Base-by-base conservation (phyloP, 1,140 invertebrate genomes). In the Drosophila cardini region DNA sequence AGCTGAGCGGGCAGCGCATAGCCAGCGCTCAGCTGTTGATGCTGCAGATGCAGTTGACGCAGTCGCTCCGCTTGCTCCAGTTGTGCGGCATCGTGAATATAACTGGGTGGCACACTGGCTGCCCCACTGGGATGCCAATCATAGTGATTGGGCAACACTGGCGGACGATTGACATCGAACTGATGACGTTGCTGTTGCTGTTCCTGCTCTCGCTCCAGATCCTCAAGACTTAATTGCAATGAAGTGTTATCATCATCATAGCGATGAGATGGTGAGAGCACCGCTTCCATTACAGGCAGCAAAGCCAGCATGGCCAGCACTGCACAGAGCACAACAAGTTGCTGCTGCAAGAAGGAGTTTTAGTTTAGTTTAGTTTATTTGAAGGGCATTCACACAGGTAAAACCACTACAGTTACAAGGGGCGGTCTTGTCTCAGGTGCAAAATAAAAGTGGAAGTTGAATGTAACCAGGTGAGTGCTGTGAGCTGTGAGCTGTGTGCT, bases 81-180 rank as follows among this genome's bases (percentile, higher is more conserved):
- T 9, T 77, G 72, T 15, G 84, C 84, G 10, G 77, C 84, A 34
- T 83, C 73, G 11, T 74, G 84, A 0, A 87, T 57, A 7, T 89
- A 87, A 32, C 72, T 87, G 11, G 84, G 76, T 32, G 84, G 84
- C 10, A 87, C 26, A 45, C 84, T 89, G 60, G 85, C 80, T 4
- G 80, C 84, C 13, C 77, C 67, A 40, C 53, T 76, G 0, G 84
- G 80, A 4, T 81, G 72, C 84, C 84, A 87, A 7, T 77, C 84
- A 15, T 87, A 89, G 6, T 63, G 84, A 9, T 72, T 87, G 62
- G 84, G 84, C 73, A 87, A 26, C 13, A 84, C 48, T 0, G 84
- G 84, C 26, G 73, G 76, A 1, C 80, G 70, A 55, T 87, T 87
- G 15, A 89, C 40, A 42, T 87, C 84, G 18, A 70, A 40, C 4